Evolutionary conservation across 2,888 invertebrate genomes (phyloP).

Genomic region (Dryobota labecula): DNA sequence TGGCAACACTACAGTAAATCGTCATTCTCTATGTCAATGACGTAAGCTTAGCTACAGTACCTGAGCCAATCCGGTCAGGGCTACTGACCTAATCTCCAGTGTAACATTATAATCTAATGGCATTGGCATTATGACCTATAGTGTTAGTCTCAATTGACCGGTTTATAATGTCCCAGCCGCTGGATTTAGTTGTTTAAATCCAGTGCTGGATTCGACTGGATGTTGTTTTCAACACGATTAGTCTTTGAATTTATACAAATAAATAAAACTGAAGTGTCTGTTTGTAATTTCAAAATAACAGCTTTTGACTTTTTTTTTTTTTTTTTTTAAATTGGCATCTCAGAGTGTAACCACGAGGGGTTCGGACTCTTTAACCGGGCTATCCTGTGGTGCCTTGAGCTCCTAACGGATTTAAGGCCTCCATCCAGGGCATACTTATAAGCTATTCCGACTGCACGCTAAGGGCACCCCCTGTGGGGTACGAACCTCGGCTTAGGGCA

Average conservation of each 20-base stretch:
- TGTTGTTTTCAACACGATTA: neutral
- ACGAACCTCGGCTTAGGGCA: too few species aligned
- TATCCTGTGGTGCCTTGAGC: too few species aligned
- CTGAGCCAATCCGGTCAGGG: slow-evolving; percentile 5
- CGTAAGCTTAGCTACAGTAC: slow-evolving; percentile 2
- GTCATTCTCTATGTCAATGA: slow-evolving; percentile 10
- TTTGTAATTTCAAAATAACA: too few species aligned
- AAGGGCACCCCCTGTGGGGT: too few species aligned
- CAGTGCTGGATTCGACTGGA: neutral
- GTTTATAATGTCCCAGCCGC: neutral
- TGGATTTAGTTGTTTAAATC: neutral
- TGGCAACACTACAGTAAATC: neutral
- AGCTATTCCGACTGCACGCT: too few species aligned
- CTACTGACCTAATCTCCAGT: slow-evolving; percentile 21
- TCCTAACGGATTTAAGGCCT: too few species aligned
- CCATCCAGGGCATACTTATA: too few species aligned
- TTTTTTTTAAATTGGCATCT: too few species aligned
- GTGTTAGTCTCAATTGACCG: neutral
- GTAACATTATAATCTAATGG: slow-evolving; percentile 20
- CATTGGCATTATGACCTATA: slow-evolving; percentile 4
- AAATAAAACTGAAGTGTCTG: too few species aligned
- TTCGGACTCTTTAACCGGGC: too few species aligned
- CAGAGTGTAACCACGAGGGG: too few species aligned
- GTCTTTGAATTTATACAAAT: neutral
- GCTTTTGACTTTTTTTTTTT: too few species aligned